phyloP scores from a whole-genome alignment of 2,888 invertebrate genomes.

The Volucella zonaria region DNA sequence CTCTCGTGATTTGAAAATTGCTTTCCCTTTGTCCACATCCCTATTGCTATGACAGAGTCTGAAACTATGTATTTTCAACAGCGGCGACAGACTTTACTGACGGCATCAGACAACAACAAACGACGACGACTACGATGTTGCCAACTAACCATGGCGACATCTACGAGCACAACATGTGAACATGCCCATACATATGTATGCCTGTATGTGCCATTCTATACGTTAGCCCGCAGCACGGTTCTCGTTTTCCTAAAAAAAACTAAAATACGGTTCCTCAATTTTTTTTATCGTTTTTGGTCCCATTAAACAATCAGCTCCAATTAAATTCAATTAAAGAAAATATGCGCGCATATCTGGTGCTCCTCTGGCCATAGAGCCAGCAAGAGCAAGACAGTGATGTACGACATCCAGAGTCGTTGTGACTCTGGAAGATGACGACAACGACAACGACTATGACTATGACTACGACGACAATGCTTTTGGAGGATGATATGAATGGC shows the following conservation, averaged over 20 bases:
- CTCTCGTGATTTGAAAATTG: slow-evolving; percentile 23
- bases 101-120: slow-evolving; percentile 16
- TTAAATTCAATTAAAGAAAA: slow-evolving; percentile 73
- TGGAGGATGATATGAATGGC: slow-evolving; percentile 32
- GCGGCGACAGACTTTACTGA: slow-evolving; percentile 36
- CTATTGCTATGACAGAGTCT: slow-evolving; percentile 37
- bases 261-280: slow-evolving; percentile 14
- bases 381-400: slow-evolving; percentile 42
- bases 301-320: slow-evolving; percentile 73
- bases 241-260: slow-evolving; percentile 37
- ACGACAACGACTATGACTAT: slow-evolving; percentile 33
- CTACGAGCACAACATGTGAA: slow-evolving; percentile 4
- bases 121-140: slow-evolving; percentile 27
- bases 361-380: slow-evolving; percentile 39
- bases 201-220: no score
- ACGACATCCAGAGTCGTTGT: slow-evolving; percentile 49
- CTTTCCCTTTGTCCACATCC: slow-evolving; percentile 27
- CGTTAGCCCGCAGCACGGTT: slow-evolving; percentile 20
- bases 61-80: slow-evolving; percentile 16
- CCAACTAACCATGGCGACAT: slow-evolving; percentile 32
- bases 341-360: slow-evolving; percentile 62
- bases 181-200: background rate
- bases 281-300: slow-evolving; percentile 60
- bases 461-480: background rate
- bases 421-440: slow-evolving; percentile 44